These are phyloP conservation scores for Pseudonaja textilis DNA, from an alignment of 2,113 vertebrate genomes.

Conservation along the genomic window DNA sequence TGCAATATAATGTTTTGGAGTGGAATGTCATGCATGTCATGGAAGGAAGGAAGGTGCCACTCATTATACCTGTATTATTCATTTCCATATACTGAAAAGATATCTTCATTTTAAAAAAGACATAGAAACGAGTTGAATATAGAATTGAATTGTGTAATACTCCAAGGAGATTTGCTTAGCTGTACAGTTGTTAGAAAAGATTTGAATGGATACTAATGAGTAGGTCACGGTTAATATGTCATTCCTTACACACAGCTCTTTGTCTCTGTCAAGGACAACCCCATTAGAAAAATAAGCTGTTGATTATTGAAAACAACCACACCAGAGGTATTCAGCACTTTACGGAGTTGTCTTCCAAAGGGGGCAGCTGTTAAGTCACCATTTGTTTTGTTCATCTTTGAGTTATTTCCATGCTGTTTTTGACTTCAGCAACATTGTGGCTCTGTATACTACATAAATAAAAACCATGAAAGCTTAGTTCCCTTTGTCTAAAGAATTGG, in stretches of 20 bases:
- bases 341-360: conserved; percentile 13
- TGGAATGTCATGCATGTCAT: not conserved
- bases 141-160: not conserved
- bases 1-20: not conserved
- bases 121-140: not conserved
- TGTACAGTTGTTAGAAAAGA: not conserved
- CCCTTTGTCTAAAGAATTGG: conserved; percentile 32
- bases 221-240: conserved; percentile 26
- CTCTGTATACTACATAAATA: not conserved
- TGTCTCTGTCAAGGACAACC: conserved; percentile 33
- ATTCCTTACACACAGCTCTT: conserved; percentile 34
- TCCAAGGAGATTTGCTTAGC: conserved; percentile 9
- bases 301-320: conserved; percentile 38
- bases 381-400: not conserved
- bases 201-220: conserved; percentile 24
- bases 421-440: conserved; percentile 25
- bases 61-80: not conserved
- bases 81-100: not conserved
- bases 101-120: not conserved
- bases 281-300: conserved; percentile 34
- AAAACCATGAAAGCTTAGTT: conserved; percentile 25
- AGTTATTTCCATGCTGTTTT: conserved; percentile 27
- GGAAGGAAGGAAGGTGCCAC: not conserved
- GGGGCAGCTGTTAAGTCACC: conserved; percentile 26
- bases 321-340: conserved; percentile 16